These are phyloP conservation scores for Furcula furcula DNA, from an alignment of 2,888 invertebrate species.

Conservation along the genomic window DNA sequence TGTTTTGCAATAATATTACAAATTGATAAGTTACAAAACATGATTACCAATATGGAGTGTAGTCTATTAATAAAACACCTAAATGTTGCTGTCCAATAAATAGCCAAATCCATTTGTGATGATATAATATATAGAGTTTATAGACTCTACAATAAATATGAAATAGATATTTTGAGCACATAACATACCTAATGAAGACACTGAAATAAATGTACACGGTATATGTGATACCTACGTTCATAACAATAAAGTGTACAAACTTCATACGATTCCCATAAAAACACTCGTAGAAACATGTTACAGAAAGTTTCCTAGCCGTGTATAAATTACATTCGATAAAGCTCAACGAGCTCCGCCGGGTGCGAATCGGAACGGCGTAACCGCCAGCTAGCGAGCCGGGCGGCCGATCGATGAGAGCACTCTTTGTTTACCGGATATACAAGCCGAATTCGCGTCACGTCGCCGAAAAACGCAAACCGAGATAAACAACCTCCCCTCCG, in stretches of 20 bases:
- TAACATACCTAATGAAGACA: too few species aligned
- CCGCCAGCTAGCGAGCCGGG: slow-evolving; percentile 50
- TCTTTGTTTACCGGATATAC: slow-evolving; percentile 76
- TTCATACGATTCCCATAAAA: slow-evolving; percentile 67
- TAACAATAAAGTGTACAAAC: slow-evolving; percentile 57
- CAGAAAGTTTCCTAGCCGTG: slow-evolving; percentile 66
- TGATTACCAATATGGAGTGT: too few species aligned
- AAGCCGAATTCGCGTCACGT: slow-evolving; percentile 80
- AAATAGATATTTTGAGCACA: too few species aligned
- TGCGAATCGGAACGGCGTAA: slow-evolving; percentile 53
- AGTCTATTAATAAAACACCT: too few species aligned
- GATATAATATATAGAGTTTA: too few species aligned
- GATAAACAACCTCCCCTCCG: slow-evolving; percentile 75
- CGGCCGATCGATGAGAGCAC: slow-evolving; percentile 70
- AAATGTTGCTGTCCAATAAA: too few species aligned
- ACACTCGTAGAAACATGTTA: slow-evolving; percentile 62
- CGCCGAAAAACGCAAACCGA: slow-evolving; percentile 79
- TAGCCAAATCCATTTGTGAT: too few species aligned
- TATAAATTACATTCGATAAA: slow-evolving; percentile 68
- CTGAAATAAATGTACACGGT: too few species aligned
- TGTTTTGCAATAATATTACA: not conserved
- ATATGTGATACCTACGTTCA: too few species aligned
- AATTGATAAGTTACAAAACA: not conserved
- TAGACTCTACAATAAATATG: too few species aligned
- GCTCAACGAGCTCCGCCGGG: slow-evolving; percentile 60